Conservation (phyloP, 1,140 invertebrate species). For the Palaemon carinicauda region DNA sequence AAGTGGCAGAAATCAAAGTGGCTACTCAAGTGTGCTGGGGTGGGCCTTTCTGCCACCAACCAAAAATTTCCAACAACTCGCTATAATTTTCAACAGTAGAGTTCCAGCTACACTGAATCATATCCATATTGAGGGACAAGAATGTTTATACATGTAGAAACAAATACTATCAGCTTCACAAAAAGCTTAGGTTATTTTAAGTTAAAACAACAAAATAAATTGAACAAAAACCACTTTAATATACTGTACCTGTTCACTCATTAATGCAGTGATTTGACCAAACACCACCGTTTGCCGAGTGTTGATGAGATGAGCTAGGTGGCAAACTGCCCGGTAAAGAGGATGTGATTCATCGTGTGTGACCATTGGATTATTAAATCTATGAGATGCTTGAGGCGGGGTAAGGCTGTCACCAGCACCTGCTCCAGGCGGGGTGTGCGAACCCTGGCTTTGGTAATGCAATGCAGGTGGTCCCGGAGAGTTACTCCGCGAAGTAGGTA, state of each 20-base stretch:
- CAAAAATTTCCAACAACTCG: no score
- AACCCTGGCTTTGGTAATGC: conserved; percentile 19
- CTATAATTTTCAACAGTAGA: no score
- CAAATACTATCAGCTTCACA: no score
- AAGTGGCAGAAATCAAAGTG: no score
- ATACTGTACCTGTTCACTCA: conserved; percentile 54
- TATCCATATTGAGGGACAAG: no score
- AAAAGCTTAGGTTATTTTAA: not conserved
- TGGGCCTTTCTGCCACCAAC: no score
- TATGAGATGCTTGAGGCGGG: conserved; percentile 33
- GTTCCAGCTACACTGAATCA: no score
- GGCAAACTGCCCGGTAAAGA: conserved; percentile 33
- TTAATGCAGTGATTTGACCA: conserved; percentile 48
- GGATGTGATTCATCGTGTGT: conserved; percentile 47
- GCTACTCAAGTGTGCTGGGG: no score
- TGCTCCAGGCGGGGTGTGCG: conserved; percentile 35
- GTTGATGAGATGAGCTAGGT: conserved; percentile 53
- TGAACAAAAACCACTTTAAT: not conserved
- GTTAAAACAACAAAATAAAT: not conserved
- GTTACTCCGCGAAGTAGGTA: conserved; percentile 25
- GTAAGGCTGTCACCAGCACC: conserved; percentile 46
- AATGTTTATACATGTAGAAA: no score
- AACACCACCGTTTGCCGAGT: conserved; percentile 50
- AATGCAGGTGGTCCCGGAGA: conserved; percentile 16
- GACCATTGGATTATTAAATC: conserved; percentile 41